phyloP scores from a whole-genome alignment of 2,797 vertebrate species.

The Limosa lapponica region DNA sequence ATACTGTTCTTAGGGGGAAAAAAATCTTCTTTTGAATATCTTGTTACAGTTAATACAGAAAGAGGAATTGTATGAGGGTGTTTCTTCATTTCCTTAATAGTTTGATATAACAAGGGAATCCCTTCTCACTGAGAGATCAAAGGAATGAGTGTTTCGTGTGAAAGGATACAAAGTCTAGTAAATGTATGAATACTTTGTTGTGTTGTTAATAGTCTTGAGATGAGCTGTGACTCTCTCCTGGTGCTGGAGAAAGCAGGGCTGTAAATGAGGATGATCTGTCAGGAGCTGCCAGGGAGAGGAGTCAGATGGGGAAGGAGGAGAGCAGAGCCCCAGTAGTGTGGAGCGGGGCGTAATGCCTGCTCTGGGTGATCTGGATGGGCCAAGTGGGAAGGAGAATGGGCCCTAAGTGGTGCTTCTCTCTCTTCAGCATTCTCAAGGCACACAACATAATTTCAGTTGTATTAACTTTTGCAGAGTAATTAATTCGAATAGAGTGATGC shows the following conservation, averaged over 20 bases:
- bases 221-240: background rate
- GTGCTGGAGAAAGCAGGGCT: background rate
- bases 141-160: slow-evolving; percentile 1
- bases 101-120: slow-evolving; percentile 21
- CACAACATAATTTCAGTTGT: slow-evolving; percentile 15
- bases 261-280: background rate
- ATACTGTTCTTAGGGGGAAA: background rate
- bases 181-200: slow-evolving; percentile 28
- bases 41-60: background rate
- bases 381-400: background rate
- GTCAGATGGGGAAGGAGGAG: accelerated
- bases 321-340: background rate
- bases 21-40: background rate
- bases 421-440: background rate
- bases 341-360: background rate
- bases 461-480: slow-evolving; percentile 33
- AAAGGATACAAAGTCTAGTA: slow-evolving; percentile 20
- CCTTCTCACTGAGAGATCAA: background rate
- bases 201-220: background rate
- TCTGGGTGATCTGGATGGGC: background rate
- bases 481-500: slow-evolving; percentile 9
- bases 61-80: background rate
- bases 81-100: slow-evolving; percentile 51
- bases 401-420: background rate
- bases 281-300: background rate